Conservation (phyloP, 2,113 vertebrate genomes). For the Zingel zingel region DNA sequence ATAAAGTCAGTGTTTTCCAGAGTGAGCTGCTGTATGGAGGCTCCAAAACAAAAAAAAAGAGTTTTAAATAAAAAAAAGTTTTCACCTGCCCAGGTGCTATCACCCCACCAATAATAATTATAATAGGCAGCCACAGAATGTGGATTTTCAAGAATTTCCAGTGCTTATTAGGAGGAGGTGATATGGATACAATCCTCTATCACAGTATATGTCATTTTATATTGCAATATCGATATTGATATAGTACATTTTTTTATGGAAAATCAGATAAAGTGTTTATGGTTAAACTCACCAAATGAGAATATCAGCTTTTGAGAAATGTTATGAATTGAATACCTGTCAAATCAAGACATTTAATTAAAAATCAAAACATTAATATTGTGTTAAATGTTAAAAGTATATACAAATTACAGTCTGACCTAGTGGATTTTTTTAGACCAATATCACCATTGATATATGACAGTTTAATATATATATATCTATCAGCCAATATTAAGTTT, state of each 20-base stretch:
- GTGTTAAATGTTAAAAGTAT: background rate
- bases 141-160: background rate
- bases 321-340: background rate
- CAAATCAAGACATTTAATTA: background rate
- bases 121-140: background rate
- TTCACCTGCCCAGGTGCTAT: background rate
- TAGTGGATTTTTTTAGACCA: background rate
- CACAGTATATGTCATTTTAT: background rate
- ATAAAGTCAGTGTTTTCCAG: background rate
- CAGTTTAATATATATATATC: background rate
- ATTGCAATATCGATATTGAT: background rate
- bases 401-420: background rate
- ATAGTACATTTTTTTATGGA: background rate
- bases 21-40: background rate
- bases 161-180: background rate
- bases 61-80: background rate
- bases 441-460: background rate
- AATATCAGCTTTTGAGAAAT: background rate
- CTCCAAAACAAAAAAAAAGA: background rate
- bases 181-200: background rate
- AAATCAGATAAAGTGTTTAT: background rate
- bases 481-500: background rate
- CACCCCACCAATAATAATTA: conserved; percentile 17
- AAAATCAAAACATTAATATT: too few relatives aligned
- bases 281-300: background rate